Evolutionary conservation across 2,888 invertebrate species (phyloP), one percentile per base, ranked within the genome.

Genomic region (Arge pagana): DNA sequence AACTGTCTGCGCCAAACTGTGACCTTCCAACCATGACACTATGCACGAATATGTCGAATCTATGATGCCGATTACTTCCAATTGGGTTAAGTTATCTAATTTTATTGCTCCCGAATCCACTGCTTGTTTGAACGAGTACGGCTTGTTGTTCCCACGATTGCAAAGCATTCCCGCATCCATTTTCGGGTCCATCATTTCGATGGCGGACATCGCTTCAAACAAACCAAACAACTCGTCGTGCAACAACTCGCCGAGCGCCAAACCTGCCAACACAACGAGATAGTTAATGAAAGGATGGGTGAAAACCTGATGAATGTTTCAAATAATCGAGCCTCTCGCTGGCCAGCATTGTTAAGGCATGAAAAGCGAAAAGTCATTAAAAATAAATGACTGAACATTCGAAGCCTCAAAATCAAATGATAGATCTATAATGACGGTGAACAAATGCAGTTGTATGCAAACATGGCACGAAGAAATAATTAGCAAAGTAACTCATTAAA

Each of bases 111-210:
- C 89, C 62, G 87, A 85, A 86, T 87, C 84, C 23, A 94, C 85
- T 45, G 94, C 91, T 71, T 93, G 90, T 60, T 90, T 88, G 70
- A 96, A 93, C 52, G 89, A 91, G 35, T 92, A 83, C 4, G 93
- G 89, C 68, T 90, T 90, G 52, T 90, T 86, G 67, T 85, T 87
- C 10, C 90, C 90, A 59, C 94, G 83, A 73, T 96, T 96, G 73
- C 95, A 96, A 58, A 93, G 80, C 95, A 98, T 96, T 4, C 98
- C 98, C 1, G 96, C 96, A 81, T 99, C 99, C 98, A 99, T 99
- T 82, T 98, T 99, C 0, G 98, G 97, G 75, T 99, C 98, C 98
- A 98, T 98, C 93, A 99, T 96, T 79, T 99, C 98, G 66, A 99
- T 98, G 1, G 98, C 98, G 1, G 97, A 96, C 98, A 99, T 99